These are phyloP conservation scores for Psilanteris sp. DNA, from an alignment of 1,140 invertebrate species.

Conservation along the genomic window DNA sequence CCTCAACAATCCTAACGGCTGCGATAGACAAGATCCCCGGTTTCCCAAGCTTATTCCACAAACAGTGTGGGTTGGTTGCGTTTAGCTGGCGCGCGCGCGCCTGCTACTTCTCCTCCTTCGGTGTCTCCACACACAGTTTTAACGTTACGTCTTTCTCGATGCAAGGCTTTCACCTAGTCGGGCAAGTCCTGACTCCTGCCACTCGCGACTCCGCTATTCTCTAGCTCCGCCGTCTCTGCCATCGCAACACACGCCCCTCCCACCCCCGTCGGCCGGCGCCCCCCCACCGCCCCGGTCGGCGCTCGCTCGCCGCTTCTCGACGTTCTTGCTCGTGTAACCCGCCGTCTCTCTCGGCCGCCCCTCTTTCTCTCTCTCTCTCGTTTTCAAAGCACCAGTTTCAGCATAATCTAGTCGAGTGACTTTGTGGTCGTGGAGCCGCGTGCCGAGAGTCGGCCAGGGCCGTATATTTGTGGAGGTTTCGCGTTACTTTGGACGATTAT, in stretches of 20 bases:
- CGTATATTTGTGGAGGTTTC: constrained; percentile 50
- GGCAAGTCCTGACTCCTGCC: constrained; percentile 58
- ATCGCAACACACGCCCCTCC: constrained; percentile 9
- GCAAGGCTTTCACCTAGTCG: constrained; percentile 60
- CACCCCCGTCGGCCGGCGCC: constrained; percentile 3
- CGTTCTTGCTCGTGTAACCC: constrained; percentile 21
- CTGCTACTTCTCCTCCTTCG: constrained; percentile 30
- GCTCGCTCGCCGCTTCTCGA: not conserved
- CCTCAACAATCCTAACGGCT: constrained; percentile 26
- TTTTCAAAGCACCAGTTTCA: constrained; percentile 71
- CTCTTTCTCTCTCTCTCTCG: constrained; percentile 12
- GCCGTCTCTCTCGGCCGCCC: constrained; percentile 4
- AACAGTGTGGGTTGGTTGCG: constrained; percentile 34
- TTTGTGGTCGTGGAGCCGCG: constrained; percentile 62
- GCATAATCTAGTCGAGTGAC: constrained; percentile 71
- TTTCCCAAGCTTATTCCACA: constrained; percentile 28
- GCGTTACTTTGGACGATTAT: constrained; percentile 20
- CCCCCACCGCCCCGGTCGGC: not conserved
- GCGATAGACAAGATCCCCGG: constrained; percentile 39
- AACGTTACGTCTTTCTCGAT: constrained; percentile 49
- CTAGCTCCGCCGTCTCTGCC: constrained; percentile 33
- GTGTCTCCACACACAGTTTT: constrained; percentile 14
- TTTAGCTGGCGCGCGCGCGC: constrained; percentile 32
- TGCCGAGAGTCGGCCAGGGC: constrained; percentile 62
- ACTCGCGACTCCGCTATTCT: constrained; percentile 52